Base-by-base conservation (phyloP, 2,113 vertebrate genomes). In the Tympanuchus pallidicinctus region DNA sequence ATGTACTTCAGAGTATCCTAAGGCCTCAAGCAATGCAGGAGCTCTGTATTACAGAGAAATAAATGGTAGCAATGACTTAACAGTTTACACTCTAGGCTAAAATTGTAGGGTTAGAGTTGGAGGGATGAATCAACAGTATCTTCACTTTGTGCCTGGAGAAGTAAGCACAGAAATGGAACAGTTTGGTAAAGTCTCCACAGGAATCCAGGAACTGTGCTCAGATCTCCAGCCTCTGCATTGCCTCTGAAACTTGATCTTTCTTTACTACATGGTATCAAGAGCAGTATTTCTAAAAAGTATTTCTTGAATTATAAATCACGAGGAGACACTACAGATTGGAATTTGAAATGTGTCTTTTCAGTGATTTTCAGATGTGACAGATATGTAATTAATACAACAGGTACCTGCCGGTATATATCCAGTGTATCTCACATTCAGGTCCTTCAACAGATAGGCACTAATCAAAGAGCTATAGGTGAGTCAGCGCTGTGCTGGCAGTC, bases 1-100 rank as follows among this genome's bases (percentile, higher is more conserved):
- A 83, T 74, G 27, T 70, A 38, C 75, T 83, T 81, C 15, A 90
- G 38, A 48, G 72, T 78, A 84, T 93, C 70, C 76, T 65, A 77
- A 82, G 65, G 76, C 32, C 80, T 54, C 18, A 45, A 40, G 52
- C 47, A 91, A 84, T 24, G 71, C 22, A 19, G 88, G 38, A 27
- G 27, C 32, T 81, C 27, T 38, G 24, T n/a, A 24, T 43, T 65
- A 56, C 13, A 60, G 5, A 76, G 10, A 40, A 86, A 84, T 22
- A 86, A 91, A 65, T 3, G 89, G 21, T n/a, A 92, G 65, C 28
- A 40, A 80, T 72, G 56, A 93, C 56, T 30, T 71, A 38, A 13
- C 19, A 84, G 60, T 67, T 90, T 71, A 75, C 11, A 30, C 10
- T 28, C 17, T 30, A 13, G 36, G n/a, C 30, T 77, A 77, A 92